These are phyloP conservation scores for Carassius gibelio DNA, from an alignment of 2,113 vertebrate species.

Conservation along the genomic window DNA sequence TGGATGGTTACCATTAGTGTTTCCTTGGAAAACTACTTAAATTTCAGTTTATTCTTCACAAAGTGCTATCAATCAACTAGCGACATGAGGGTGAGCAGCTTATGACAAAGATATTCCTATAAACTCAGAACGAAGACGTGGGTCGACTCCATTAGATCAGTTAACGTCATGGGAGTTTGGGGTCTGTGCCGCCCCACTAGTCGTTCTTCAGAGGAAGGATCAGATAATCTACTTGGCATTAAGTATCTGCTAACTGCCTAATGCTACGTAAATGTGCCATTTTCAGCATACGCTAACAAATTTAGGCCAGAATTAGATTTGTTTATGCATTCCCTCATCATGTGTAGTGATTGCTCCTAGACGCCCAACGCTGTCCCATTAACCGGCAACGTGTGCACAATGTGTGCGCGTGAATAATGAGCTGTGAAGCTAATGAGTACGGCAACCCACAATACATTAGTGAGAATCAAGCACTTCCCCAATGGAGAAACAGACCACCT, in stretches of 20 bases:
- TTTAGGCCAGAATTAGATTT: constrained; percentile 55
- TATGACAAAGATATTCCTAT: background rate
- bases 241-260: constrained; percentile 38
- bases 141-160: background rate
- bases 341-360: constrained; percentile 47
- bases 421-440: constrained; percentile 65
- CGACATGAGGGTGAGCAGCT: background rate
- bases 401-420: constrained; percentile 61
- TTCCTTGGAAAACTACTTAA: background rate
- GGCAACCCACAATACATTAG: constrained; percentile 65
- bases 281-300: constrained; percentile 50
- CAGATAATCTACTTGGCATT: constrained; percentile 27
- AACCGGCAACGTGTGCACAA: constrained; percentile 30
- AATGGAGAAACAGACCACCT: constrained; percentile 64
- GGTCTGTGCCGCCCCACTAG: background rate
- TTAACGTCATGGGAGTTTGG: background rate
- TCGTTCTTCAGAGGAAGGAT: background rate
- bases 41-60: background rate
- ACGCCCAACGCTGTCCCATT: constrained; percentile 55
- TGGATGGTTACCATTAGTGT: background rate
- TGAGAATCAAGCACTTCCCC: constrained; percentile 56
- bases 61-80: background rate
- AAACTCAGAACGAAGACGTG: background rate
- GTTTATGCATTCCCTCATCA: constrained; percentile 49
- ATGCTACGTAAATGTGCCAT: constrained; percentile 54